Conservation (phyloP, 2,113 vertebrate species). For the Hoplias malabaricus region DNA sequence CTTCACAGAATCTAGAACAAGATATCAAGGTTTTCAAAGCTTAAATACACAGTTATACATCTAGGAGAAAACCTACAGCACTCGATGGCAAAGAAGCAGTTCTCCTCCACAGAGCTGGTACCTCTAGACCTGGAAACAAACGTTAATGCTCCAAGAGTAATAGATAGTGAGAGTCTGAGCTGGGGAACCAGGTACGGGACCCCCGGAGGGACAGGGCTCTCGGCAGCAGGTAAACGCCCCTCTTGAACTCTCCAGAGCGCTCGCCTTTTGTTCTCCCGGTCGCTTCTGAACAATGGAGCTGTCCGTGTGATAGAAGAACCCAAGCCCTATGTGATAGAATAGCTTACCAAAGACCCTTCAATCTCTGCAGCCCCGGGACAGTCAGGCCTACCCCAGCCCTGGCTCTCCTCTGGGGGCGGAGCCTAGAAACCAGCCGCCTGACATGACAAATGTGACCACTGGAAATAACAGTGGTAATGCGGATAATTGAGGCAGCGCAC, state of each 20-base stretch:
- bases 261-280: slow-evolving; percentile 64
- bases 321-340: slow-evolving; percentile 65
- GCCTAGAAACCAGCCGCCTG: slow-evolving; percentile 33
- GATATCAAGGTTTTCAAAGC: too few relatives aligned
- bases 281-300: slow-evolving; percentile 67
- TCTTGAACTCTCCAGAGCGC: slow-evolving; percentile 65
- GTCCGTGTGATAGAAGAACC: slow-evolving; percentile 67
- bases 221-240: slow-evolving; percentile 69
- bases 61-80: neutral
- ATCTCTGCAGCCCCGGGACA: slow-evolving; percentile 36
- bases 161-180: slow-evolving; percentile 59
- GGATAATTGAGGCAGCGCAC: slow-evolving; percentile 41
- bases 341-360: slow-evolving; percentile 50
- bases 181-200: slow-evolving; percentile 34
- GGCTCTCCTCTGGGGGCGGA: neutral
- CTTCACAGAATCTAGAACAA: too few relatives aligned
- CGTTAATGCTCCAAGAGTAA: slow-evolving; percentile 68
- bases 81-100: slow-evolving; percentile 57
- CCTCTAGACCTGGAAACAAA: slow-evolving; percentile 63
- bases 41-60: neutral
- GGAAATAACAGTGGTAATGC: slow-evolving; percentile 49
- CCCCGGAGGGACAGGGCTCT: slow-evolving; percentile 55
- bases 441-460: slow-evolving; percentile 52
- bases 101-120: slow-evolving; percentile 5
- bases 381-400: slow-evolving; percentile 12